These are phyloP conservation scores for Acanthoscelides obtectus DNA, from an alignment of 2,888 invertebrate species.

Conservation along the genomic window DNA sequence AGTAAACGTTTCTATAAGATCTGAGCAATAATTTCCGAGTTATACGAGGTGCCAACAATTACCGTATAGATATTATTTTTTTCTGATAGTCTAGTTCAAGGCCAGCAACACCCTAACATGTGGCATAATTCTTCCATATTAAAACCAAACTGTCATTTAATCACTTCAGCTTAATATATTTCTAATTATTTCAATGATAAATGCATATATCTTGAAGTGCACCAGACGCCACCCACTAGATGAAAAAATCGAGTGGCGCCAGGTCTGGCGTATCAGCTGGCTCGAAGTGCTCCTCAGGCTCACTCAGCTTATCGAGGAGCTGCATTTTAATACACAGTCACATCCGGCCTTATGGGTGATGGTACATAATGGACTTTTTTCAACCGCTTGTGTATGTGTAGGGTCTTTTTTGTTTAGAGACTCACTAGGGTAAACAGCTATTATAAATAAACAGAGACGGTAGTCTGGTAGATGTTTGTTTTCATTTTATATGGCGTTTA, in stretches of 20 bases:
- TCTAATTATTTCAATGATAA: not conserved
- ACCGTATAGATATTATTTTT: too few species aligned
- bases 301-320: not conserved
- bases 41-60: too few species aligned
- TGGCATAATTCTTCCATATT: too few species aligned
- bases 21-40: too few species aligned
- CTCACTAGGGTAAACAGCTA: not conserved
- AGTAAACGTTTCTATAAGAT: too few species aligned
- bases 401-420: not conserved
- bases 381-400: not conserved
- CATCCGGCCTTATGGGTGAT: not conserved
- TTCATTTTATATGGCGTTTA: not conserved
- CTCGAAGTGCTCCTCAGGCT: not conserved
- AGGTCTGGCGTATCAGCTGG: not conserved
- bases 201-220: not conserved
- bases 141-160: too few species aligned
- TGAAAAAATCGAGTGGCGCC: not conserved
- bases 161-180: too few species aligned
- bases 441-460: not conserved
- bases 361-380: not conserved
- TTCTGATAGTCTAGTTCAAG: too few species aligned
- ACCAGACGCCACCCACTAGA: not conserved
- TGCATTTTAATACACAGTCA: not conserved
- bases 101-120: too few species aligned
- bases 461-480: not conserved